These are phyloP conservation scores for Seriola quinqueradiata DNA, from an alignment of 2,113 vertebrate genomes.

Conservation along the genomic window DNA sequence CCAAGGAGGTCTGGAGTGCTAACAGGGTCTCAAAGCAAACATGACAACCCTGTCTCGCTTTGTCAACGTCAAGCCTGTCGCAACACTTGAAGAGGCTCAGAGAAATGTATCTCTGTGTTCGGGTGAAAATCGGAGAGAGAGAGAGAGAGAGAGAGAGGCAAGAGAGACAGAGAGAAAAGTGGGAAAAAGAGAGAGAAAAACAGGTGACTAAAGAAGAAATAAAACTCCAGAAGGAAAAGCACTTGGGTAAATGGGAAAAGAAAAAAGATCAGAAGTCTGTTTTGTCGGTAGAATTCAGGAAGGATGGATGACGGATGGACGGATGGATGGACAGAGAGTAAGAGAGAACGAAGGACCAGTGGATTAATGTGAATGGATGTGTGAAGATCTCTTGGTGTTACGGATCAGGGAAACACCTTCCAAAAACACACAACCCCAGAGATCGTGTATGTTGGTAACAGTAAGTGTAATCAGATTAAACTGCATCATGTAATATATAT, in stretches of 20 bases:
- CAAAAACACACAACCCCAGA: background rate
- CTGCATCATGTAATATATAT: background rate
- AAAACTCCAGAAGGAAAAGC: too few species aligned
- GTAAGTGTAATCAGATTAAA: background rate
- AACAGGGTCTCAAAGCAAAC: slow-evolving; percentile 88
- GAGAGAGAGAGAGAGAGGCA: background rate
- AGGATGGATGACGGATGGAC: too few species aligned
- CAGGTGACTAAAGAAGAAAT: background rate
- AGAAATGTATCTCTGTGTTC: slow-evolving; percentile 86
- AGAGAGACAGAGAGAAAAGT: background rate
- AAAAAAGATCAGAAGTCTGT: slow-evolving; percentile 62
- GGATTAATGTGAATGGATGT: too few species aligned
- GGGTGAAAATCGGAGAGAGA: slow-evolving; percentile 64
- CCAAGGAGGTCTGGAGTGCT: slow-evolving; percentile 78
- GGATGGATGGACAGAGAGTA: too few species aligned
- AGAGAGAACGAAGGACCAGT: too few species aligned
- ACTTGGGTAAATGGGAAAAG: background rate
- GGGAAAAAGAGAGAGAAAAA: background rate
- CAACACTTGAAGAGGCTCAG: slow-evolving; percentile 85
- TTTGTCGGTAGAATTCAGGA: slow-evolving; percentile 84
- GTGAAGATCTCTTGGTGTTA: background rate
- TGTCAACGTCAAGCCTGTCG: slow-evolving; percentile 86
- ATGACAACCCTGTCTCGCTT: slow-evolving; percentile 90
- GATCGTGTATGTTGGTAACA: background rate
- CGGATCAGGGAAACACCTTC: background rate